phyloP scores from a whole-genome alignment of 2,888 invertebrate genomes.

The Villa cingulata region DNA sequence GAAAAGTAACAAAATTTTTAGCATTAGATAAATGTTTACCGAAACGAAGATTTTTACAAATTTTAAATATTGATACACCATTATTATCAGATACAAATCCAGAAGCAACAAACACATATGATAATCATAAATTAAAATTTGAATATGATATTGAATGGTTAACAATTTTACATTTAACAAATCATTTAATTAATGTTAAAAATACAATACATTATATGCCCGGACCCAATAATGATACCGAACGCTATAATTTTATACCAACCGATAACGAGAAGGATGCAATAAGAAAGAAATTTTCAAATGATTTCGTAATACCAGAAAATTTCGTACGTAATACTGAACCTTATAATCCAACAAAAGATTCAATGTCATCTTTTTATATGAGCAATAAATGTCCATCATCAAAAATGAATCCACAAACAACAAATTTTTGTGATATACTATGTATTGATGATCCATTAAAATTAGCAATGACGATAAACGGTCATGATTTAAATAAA shows the following conservation, averaged over 20 bases:
- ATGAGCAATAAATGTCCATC: slow-evolving; percentile 29
- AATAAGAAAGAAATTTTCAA: slow-evolving; percentile 49
- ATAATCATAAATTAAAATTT: slow-evolving; percentile 32
- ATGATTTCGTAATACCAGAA: slow-evolving; percentile 54
- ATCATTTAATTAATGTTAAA: slow-evolving; percentile 70
- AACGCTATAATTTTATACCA: slow-evolving; percentile 47
- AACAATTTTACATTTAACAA: slow-evolving; percentile 71
- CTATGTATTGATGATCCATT: slow-evolving; percentile 73
- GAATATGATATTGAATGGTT: slow-evolving; percentile 91
- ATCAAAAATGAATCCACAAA: slow-evolving; percentile 54
- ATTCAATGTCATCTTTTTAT: no score
- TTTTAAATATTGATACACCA: slow-evolving; percentile 52
- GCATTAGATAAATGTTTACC: slow-evolving; percentile 96
- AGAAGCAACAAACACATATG: slow-evolving; percentile 17
- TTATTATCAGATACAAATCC: slow-evolving; percentile 39
- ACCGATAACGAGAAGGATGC: slow-evolving; percentile 56
- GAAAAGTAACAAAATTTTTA: slow-evolving; percentile 65
- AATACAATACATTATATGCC: slow-evolving; percentile 65
- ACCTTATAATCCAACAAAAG: slow-evolving; percentile 38
- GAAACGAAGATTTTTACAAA: slow-evolving; percentile 74
- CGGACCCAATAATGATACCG: slow-evolving; percentile 50
- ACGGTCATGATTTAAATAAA: slow-evolving; percentile 34
- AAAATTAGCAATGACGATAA: slow-evolving; percentile 43
- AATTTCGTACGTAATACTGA: slow-evolving; percentile 69
- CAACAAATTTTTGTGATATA: slow-evolving; percentile 49